Percentiles rank a stretch among this genome's conserved stretches.
Evolutionary conservation across 2,888 invertebrate species (phyloP).

Genomic region (Eupithecia insigniata): DNA sequence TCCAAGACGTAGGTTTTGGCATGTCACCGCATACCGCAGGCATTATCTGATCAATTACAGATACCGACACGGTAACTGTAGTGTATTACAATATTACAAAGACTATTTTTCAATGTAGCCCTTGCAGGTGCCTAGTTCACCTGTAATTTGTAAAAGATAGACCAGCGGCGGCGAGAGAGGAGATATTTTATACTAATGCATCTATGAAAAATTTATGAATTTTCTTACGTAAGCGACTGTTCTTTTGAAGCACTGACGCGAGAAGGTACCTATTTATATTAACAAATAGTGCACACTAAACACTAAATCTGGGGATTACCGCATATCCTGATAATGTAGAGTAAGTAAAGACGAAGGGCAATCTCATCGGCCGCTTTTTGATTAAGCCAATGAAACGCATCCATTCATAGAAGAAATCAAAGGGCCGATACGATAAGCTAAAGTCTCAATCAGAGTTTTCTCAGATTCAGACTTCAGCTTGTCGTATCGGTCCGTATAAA

Average conservation of each 20-base stretch:
- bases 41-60: constrained; percentile 33
- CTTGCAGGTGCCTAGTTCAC: too few species aligned
- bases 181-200: neutral
- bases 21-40: constrained; percentile 40
- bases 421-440: too few species aligned
- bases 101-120: neutral
- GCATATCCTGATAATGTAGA: neutral
- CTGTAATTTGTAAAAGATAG: neutral
- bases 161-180: neutral
- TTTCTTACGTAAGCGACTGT: neutral
- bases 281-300: too few species aligned
- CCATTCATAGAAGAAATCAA: neutral
- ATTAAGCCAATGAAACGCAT: neutral
- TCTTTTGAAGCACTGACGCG: neutral
- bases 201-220: neutral
- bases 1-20: constrained; percentile 39
- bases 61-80: constrained; percentile 22
- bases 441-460: too few species aligned
- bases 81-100: neutral
- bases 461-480: neutral
- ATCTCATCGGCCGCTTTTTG: neutral
- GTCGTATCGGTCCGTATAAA: constrained; percentile 31
- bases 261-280: too few species aligned
- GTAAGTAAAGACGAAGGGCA: neutral
- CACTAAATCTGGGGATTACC: too few species aligned